Conservation (phyloP, 2,797 vertebrate species). For the Paguma larvata region DNA sequence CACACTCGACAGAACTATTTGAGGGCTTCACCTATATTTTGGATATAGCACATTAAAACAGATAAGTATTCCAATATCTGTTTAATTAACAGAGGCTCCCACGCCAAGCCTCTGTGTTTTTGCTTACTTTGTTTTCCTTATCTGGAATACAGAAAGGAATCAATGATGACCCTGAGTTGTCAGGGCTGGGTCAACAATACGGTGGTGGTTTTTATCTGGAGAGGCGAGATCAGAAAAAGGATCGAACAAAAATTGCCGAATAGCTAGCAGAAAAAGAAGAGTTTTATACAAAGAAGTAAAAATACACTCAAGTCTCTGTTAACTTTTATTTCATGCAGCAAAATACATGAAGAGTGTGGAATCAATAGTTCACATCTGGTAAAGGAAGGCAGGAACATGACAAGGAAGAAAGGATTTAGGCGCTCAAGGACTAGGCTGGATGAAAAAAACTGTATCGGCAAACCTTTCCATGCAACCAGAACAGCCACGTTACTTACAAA, state of each 20-base stretch:
- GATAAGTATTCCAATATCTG: neutral
- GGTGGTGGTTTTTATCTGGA: slow-evolving; percentile 20
- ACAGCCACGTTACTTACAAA: neutral
- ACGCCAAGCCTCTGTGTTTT: neutral
- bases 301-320: neutral
- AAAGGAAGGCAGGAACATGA: neutral
- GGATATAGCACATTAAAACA: neutral
- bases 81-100: slow-evolving; percentile 26
- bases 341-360: neutral
- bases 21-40: neutral
- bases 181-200: neutral
- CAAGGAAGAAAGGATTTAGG: neutral
- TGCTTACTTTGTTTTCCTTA: slow-evolving; percentile 57
- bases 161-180: neutral
- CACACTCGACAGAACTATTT: neutral
- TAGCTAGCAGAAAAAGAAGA: neutral
- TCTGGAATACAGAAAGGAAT: slow-evolving; percentile 40
- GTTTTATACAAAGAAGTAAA: slow-evolving; percentile 16
- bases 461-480: neutral
- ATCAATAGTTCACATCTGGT: neutral
- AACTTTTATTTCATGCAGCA: neutral
- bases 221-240: neutral
- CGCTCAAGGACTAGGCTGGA: neutral
- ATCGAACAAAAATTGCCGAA: neutral
- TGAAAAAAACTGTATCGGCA: neutral